These are phyloP conservation scores for Siphamia tubifer DNA, from an alignment of 2,113 vertebrate species.

Conservation along the genomic window DNA sequence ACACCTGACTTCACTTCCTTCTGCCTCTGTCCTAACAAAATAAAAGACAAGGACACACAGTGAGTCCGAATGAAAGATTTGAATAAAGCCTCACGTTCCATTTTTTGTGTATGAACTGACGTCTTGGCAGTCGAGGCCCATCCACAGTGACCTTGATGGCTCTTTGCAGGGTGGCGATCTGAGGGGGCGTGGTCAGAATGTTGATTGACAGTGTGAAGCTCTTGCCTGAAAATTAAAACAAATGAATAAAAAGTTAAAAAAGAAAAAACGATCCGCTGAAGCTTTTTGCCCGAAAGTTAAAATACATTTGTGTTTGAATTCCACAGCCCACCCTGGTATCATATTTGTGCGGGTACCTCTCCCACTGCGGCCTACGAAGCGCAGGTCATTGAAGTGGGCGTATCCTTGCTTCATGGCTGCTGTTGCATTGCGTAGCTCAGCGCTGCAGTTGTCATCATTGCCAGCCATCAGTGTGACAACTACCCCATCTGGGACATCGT, in stretches of 20 bases:
- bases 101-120: conserved; percentile 31
- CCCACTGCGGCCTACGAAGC: conserved; percentile 96
- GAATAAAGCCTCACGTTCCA: background rate
- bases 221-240: conserved; percentile 43
- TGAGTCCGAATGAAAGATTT: background rate
- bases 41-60: background rate
- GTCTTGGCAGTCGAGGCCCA: conserved; percentile 67
- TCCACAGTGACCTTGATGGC: conserved; percentile 74
- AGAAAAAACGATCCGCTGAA: too few species aligned
- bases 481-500: conserved; percentile 93
- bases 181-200: conserved; percentile 66
- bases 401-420: conserved; percentile 95
- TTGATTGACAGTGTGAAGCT: conserved; percentile 69
- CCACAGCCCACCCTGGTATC: too few species aligned
- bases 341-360: conserved; percentile 80
- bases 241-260: background rate
- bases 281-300: too few species aligned
- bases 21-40: conserved; percentile 62
- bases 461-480: conserved; percentile 97
- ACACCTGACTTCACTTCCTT: conserved; percentile 51
- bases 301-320: too few species aligned
- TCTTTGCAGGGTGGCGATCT: conserved; percentile 61
- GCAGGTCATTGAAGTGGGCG: conserved; percentile 95
- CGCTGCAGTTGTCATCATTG: conserved; percentile 96
- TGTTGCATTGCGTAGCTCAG: conserved; percentile 94